phyloP scores from a whole-genome alignment of 2,888 invertebrate genomes.

The Apodemia zela region DNA sequence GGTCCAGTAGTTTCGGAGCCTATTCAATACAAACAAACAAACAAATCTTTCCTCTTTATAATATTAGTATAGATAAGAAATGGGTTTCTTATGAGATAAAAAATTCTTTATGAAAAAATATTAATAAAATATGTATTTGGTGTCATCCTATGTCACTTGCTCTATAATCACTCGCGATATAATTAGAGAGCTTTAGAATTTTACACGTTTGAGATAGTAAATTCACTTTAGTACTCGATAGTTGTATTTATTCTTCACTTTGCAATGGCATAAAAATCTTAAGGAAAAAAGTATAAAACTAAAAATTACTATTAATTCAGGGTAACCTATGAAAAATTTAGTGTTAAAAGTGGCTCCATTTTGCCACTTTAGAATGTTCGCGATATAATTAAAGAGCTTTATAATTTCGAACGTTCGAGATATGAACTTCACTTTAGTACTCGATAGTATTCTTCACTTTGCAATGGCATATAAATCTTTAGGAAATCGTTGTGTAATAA shows the following conservation, averaged over 20 bases:
- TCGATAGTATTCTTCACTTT: constrained; percentile 36
- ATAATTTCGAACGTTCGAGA: constrained; percentile 10
- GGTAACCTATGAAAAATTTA: no score
- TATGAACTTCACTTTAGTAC: constrained; percentile 26
- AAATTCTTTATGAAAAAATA: no score
- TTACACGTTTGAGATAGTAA: constrained; percentile 17
- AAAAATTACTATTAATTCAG: no score
- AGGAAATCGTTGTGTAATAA: constrained; percentile 76
- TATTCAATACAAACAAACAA: no score
- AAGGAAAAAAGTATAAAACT: constrained; percentile 44
- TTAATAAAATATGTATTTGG: no score
- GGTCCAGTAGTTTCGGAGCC: no score
- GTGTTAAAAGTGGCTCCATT: no score
- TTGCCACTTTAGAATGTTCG: not conserved
- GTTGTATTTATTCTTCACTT: constrained; percentile 35
- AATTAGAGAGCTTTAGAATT: constrained; percentile 18
- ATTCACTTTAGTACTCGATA: constrained; percentile 30
- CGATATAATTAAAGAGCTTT: constrained; percentile 20
- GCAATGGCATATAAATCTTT: constrained; percentile 47
- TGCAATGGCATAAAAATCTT: constrained; percentile 45
- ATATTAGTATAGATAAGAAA: no score
- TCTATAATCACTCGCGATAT: not conserved
- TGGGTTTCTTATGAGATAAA: no score
- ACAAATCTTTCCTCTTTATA: no score
- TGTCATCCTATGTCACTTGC: no score